Base-by-base conservation (phyloP, 1,140 invertebrate species). In the Rhyzopertha dominica region DNA sequence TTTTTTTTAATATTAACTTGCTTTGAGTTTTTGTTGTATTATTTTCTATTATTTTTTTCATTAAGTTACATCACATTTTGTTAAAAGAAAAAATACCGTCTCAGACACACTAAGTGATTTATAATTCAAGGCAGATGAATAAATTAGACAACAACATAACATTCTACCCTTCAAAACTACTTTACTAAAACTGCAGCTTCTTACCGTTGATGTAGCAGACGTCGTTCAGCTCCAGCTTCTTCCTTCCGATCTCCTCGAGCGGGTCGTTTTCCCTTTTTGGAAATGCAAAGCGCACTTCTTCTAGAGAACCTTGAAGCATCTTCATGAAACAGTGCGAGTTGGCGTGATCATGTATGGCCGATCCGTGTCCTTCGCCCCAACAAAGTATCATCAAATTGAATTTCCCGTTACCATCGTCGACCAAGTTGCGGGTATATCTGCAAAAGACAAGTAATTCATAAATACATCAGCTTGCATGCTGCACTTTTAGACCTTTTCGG, bases 301-400 rank as follows among this genome's bases (percentile, higher is more conserved):
- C 74, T 13, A 87, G 64, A 51, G 77, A 79, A 8, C 85, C 85
- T 44, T 84, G 78, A 0, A 87, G 71, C 40, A 87, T 76, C 74
- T 98, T 99, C 87, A 99, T 95, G 59, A 99, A 95, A 65, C 96
- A 99, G 63, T 99, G 94, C 0, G 94, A 82, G 59, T 96, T 80
- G 0, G 94, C 82, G 65, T 99, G 96, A 67, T 97, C 94, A 62
- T 99, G 96, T 51, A 99, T 96, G 10, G 87, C 81, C 0, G 92
- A 95, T 0, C 85, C 88, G 49, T 97, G 91, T 18, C 90, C 90
- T 64, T 95, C 90, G 20, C 90, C 88, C 96, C 96, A 99, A 68
- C 95, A 98, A 0, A 99, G 66, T 14, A 97, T 76, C 82, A 99
- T 94, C 49, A 99, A 73, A 70, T 99, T 99, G 68, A 96, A 99